Evolutionary conservation across 2,113 vertebrate species (phyloP).

Genomic region (Corydoras sp.): DNA sequence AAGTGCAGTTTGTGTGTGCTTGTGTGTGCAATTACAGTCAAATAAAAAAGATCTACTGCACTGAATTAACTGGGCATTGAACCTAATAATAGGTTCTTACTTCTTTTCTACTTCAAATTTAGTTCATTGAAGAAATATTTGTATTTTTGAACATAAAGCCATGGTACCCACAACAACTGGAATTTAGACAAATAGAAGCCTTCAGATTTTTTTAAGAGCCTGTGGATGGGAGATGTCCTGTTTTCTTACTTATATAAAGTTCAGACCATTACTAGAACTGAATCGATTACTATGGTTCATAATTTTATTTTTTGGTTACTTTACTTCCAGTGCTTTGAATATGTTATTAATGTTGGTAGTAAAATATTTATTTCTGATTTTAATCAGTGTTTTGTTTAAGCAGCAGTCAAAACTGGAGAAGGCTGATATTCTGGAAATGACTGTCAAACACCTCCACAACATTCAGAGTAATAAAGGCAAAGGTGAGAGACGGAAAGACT

Average conservation of each 20-base stretch:
- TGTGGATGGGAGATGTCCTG: too few relatives aligned
- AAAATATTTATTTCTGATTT: too few relatives aligned
- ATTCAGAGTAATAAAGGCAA: constrained; percentile 72
- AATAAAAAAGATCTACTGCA: too few relatives aligned
- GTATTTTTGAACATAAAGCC: too few relatives aligned
- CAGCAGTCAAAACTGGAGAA: constrained; percentile 89
- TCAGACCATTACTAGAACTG: not conserved
- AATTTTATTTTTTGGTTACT: not conserved
- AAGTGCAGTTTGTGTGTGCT: too few relatives aligned
- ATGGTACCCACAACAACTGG: too few relatives aligned
- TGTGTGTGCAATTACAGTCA: too few relatives aligned
- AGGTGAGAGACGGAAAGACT: constrained; percentile 59
- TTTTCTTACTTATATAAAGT: not conserved
- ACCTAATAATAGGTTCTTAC: too few relatives aligned
- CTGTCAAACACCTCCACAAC: constrained; percentile 85
- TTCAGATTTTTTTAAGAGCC: not conserved
- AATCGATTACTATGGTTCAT: too few relatives aligned
- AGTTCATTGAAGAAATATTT: too few relatives aligned
- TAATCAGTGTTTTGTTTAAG: constrained; percentile 22
- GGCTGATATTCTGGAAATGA: constrained; percentile 89
- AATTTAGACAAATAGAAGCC: not conserved
- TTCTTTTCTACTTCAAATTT: too few relatives aligned
- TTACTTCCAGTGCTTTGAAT: not conserved
- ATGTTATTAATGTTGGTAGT: not conserved
- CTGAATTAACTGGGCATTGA: too few relatives aligned